These are phyloP conservation scores for Dipodomys merriami DNA, from an alignment of 2,113 vertebrate species.

Conservation along the genomic window DNA sequence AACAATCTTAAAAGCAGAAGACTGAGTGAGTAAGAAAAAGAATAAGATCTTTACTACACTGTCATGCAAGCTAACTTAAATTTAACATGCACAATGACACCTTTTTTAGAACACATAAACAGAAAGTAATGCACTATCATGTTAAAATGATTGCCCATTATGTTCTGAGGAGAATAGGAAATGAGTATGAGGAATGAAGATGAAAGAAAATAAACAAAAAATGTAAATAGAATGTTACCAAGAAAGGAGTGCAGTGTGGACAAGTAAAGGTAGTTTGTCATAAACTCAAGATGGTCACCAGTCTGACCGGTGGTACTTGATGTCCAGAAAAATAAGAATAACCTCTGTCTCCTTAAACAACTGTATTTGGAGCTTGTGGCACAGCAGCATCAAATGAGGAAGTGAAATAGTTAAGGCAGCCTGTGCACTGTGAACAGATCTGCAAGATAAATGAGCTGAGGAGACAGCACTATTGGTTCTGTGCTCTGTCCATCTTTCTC, in stretches of 20 bases:
- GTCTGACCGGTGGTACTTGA: neutral
- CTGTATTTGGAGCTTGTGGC: neutral
- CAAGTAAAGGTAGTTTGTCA: neutral
- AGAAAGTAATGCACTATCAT: neutral
- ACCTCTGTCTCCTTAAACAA: neutral
- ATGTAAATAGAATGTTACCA: neutral
- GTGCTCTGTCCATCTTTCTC: conserved; percentile 70
- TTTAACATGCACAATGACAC: neutral
- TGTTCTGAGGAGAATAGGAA: neutral
- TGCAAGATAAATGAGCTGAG: conserved; percentile 65
- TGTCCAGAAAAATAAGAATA: neutral
- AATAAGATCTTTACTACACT: neutral
- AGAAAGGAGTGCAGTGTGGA: neutral
- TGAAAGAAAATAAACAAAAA: conserved; percentile 4
- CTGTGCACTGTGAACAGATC: neutral
- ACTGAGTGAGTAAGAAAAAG: neutral
- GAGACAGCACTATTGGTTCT: conserved; percentile 44
- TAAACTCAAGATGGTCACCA: neutral
- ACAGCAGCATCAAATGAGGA: neutral
- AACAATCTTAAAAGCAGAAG: neutral
- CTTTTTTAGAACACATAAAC: neutral
- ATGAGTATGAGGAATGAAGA: neutral
- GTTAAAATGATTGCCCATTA: neutral
- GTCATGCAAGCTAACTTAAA: neutral
- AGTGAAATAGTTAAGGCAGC: conserved; percentile 30